Conservation (phyloP, 2,113 vertebrate species). For the Pangasianodon hypophthalmus region DNA sequence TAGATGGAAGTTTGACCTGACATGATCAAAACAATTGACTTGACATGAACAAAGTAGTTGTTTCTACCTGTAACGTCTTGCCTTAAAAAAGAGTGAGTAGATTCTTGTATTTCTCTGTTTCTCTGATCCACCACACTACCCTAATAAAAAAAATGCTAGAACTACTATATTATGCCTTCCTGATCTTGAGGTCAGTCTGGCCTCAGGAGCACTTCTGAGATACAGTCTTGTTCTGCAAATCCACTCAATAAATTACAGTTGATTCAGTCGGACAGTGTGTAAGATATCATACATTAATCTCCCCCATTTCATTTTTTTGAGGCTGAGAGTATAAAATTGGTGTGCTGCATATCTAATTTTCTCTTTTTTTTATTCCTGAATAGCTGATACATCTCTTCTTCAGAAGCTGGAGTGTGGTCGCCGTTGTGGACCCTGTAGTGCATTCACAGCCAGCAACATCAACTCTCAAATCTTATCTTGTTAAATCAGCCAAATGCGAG, state of each 20-base stretch:
- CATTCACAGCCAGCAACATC: constrained; percentile 95
- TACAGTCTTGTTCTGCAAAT: constrained; percentile 90
- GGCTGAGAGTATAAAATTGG: constrained; percentile 89
- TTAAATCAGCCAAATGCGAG: constrained; percentile 98
- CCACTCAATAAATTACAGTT: constrained; percentile 91
- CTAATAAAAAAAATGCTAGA: neutral
- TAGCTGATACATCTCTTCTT: constrained; percentile 91
- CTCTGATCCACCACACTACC: constrained; percentile 20
- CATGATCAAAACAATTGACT: neutral
- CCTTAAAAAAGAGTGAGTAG: neutral
- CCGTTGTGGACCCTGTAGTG: constrained; percentile 82
- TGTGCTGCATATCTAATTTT: constrained; percentile 95
- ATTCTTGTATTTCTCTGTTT: constrained; percentile 42
- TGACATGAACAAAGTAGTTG: neutral
- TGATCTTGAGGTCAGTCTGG: constrained; percentile 87
- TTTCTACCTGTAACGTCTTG: neutral
- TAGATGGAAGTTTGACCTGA: neutral
- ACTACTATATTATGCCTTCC: constrained; percentile 70
- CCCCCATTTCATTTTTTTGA: constrained; percentile 86
- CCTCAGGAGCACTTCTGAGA: constrained; percentile 86
- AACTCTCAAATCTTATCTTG: constrained; percentile 97
- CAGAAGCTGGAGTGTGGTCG: constrained; percentile 80
- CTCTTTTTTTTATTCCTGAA: constrained; percentile 77
- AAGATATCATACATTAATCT: constrained; percentile 93
- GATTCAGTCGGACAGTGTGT: constrained; percentile 88